Evolutionary conservation across 2,888 invertebrate genomes (phyloP), one percentile per base, ranked within the genome.

Genomic region (Apodemia mormo): DNA sequence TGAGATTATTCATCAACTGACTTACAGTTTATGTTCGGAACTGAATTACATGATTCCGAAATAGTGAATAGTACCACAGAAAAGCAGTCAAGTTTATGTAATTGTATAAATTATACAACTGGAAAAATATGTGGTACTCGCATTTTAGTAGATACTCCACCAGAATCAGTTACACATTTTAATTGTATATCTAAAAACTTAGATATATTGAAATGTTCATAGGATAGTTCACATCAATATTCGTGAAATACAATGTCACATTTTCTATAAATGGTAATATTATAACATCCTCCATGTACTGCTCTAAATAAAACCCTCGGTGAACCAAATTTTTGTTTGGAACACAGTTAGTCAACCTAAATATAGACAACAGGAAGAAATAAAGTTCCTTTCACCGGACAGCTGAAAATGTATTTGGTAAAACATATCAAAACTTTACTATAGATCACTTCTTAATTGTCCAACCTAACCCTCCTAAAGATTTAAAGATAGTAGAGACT

Each of bases 101-200:
- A 92, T 75, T 96, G 96, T 80, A 88, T 66, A 73, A 88, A 84
- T 77, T 88, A 78, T 67, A 82, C 76, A 72, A 85, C 79, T 10
- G 80, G 78, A 0, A 87, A 86, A 74, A 77, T 79, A 68, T 90
- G 89, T 72, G 69, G 84, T 0, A 85, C 79, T 67, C 81, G 87
- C 68, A 87, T 92, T 1, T 74, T 89, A 64, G 87, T 92, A 68
- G 95, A 94, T 58, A 88, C 90, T 56, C 90, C 94, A 69, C 97
- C 97, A 0, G 82, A 90, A 72, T 85, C 93, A 76, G 95, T 97
- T 2, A 85, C 89, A 10, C 95, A 97, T 82, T 97, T 98, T 79
- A 88, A 89, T 40, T 98, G 98, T 81, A 87, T 95, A 67, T 96
- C 97, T 12, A 90, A 94, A 75, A 96, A 97, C 83, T 96, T 96